Conservation (phyloP, 1,140 invertebrate genomes). For the Melanaphis sacchari region DNA sequence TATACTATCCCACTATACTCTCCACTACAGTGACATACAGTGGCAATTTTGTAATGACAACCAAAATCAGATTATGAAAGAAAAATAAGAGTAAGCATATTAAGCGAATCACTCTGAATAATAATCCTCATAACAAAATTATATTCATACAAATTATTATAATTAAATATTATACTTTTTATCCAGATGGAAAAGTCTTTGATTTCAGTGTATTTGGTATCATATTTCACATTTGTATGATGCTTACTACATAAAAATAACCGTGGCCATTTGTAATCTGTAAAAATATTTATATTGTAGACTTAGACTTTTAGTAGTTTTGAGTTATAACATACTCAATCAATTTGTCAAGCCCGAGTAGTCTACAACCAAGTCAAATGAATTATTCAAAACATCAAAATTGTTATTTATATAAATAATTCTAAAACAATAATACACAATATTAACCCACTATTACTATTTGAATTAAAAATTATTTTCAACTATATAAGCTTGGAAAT, state of each 20-base stretch:
- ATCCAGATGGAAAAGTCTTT: not conserved
- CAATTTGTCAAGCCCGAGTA: not conserved
- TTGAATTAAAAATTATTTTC: not conserved
- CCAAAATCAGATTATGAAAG: too few relatives aligned
- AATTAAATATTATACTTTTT: not conserved
- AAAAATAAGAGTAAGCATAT: too few relatives aligned
- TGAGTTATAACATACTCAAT: not conserved
- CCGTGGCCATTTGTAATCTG: constrained; percentile 41
- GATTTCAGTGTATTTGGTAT: not conserved
- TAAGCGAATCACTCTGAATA: too few relatives aligned
- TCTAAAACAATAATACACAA: not conserved
- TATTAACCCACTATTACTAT: not conserved
- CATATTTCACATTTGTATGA: not conserved
- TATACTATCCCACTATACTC: too few relatives aligned
- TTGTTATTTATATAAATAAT: not conserved
- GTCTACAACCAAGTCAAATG: not conserved
- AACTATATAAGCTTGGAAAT: not conserved
- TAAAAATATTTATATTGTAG: not conserved
- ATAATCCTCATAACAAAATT: too few relatives aligned
- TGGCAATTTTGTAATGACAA: too few relatives aligned
- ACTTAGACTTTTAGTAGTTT: too few relatives aligned
- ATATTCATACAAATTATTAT: not conserved
- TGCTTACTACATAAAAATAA: not conserved
- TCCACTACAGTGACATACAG: too few relatives aligned
- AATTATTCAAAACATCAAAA: not conserved